phyloP scores from a whole-genome alignment of 2,113 vertebrate species.

The Pelodiscus sinensis region DNA sequence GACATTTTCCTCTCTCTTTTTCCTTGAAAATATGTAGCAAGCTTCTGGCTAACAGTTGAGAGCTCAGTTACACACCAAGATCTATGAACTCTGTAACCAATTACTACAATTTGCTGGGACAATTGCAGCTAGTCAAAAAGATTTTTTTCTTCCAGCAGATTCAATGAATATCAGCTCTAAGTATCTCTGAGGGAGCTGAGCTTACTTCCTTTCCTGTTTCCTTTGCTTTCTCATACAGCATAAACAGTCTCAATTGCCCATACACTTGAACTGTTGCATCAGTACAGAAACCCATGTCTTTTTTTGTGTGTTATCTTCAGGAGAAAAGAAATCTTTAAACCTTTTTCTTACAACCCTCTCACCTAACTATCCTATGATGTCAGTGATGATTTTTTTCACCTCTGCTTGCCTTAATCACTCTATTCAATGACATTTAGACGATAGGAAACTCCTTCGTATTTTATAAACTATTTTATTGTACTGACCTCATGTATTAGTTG shows the following conservation, averaged over 20 bases:
- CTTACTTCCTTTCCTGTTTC: background rate
- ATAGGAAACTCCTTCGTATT: background rate
- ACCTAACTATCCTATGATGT: background rate
- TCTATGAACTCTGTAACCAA: background rate
- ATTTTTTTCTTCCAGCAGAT: background rate
- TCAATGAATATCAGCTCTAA: background rate
- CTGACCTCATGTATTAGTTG: background rate
- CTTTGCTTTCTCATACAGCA: background rate
- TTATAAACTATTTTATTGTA: background rate
- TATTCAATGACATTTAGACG: background rate
- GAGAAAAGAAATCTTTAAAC: background rate
- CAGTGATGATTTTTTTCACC: background rate
- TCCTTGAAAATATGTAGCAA: background rate
- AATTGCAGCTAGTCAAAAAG: background rate
- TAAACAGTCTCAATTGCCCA: background rate
- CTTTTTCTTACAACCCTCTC: background rate
- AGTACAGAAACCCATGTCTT: background rate
- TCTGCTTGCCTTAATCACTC: background rate
- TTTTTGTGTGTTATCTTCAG: background rate
- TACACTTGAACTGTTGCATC: background rate
- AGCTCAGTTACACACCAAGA: background rate
- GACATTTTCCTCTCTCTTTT: background rate
- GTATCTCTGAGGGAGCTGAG: background rate
- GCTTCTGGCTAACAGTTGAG: background rate
- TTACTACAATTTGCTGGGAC: background rate